A percentile compares a stretch with the other conserved stretches of the same genome.
These are phyloP conservation scores for Pituophis catenifer DNA, from an alignment of 2,113 vertebrate species.

Conservation along the genomic window DNA sequence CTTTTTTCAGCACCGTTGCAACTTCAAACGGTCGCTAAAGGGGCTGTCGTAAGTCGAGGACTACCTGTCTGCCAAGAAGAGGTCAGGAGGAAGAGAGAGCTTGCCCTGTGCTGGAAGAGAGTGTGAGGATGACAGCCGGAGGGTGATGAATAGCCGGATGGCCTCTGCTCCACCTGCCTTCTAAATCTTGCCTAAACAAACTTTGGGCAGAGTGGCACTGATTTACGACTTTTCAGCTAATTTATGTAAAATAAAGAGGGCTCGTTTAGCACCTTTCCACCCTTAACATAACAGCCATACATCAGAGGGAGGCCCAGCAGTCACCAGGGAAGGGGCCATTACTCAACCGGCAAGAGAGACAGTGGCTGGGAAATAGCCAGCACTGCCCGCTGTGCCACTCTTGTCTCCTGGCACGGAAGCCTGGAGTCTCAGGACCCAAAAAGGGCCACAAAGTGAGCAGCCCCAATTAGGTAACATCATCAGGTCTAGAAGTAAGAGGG, in stretches of 20 bases:
- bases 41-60: too few species aligned
- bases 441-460: neutral
- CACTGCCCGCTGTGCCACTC: too few species aligned
- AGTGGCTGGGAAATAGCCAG: neutral
- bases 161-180: neutral
- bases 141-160: too few species aligned
- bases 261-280: conserved; percentile 76
- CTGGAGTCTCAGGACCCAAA: neutral
- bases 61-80: too few species aligned
- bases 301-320: conserved; percentile 54
- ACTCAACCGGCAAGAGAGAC: conserved; percentile 34
- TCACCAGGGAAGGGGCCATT: conserved; percentile 48
- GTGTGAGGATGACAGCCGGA: too few species aligned
- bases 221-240: conserved; percentile 72
- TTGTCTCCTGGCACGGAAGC: neutral
- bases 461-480: too few species aligned
- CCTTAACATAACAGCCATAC: conserved; percentile 73
- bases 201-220: conserved; percentile 59
- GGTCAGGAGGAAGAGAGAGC: too few species aligned
- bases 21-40: too few species aligned
- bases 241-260: conserved; percentile 78
- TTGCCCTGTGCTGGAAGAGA: neutral
- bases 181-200: conserved; percentile 53
- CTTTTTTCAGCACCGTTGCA: too few species aligned
- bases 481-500: too few species aligned